phyloP scores from a whole-genome alignment of 2,113 vertebrate species.

The Coptodon rendalli region DNA sequence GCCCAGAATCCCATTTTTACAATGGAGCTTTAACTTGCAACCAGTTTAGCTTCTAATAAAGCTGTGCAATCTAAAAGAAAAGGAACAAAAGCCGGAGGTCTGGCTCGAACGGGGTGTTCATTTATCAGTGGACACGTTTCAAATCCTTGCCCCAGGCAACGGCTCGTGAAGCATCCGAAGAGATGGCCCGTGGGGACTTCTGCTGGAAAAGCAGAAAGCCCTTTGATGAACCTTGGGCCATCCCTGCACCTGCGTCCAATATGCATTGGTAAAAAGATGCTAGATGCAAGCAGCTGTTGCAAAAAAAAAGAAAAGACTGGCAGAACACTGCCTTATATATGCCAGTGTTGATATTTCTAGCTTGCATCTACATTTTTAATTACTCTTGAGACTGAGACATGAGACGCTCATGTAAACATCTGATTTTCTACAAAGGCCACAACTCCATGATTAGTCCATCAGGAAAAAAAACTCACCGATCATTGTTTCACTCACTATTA shows the following conservation, averaged over 20 bases:
- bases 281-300: conserved; percentile 21
- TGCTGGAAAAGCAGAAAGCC: conserved; percentile 33
- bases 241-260: conserved; percentile 50
- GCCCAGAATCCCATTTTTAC: neutral
- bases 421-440: neutral
- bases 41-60: conserved; percentile 49
- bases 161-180: conserved; percentile 32
- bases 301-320: neutral
- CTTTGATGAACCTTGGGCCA: conserved; percentile 46
- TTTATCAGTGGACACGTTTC: conserved; percentile 63
- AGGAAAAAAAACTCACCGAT: neutral
- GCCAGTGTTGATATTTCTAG: neutral
- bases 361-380: neutral
- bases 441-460: neutral
- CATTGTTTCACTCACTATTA: neutral
- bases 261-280: conserved; percentile 30
- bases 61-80: conserved; percentile 25
- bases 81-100: conserved; percentile 38
- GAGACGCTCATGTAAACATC: neutral
- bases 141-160: conserved; percentile 53
- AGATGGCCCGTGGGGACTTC: conserved; percentile 34
- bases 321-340: neutral
- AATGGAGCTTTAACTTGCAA: conserved; percentile 14
- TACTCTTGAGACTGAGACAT: neutral
- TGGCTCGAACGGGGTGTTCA: conserved; percentile 29